phyloP scores from a whole-genome alignment of 2,888 invertebrate species.

The Harpalus rubripes region DNA sequence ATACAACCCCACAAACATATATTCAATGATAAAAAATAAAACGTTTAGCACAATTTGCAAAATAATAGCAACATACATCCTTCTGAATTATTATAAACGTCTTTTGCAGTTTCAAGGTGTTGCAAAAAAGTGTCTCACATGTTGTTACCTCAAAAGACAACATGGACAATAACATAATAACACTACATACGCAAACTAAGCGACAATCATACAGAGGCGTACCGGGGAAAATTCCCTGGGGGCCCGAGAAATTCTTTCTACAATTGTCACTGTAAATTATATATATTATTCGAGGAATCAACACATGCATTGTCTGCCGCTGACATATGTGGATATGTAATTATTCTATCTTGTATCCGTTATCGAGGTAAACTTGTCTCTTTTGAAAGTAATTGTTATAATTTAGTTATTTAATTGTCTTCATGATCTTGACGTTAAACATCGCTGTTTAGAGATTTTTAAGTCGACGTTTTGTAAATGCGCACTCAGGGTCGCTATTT shows the following conservation, averaged over 20 bases:
- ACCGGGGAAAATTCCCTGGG: background rate
- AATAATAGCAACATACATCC: constrained; percentile 6
- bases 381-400: constrained; percentile 28
- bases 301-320: constrained; percentile 32
- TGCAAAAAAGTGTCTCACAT: constrained; percentile 32
- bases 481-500: constrained; percentile 32
- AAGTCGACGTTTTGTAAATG: constrained; percentile 37
- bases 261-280: constrained; percentile 38
- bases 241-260: constrained; percentile 6
- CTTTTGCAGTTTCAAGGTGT: constrained; percentile 28
- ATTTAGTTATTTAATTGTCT: constrained; percentile 43
- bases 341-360: constrained; percentile 22
- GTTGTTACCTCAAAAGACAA: constrained; percentile 16
- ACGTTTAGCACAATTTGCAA: constrained; percentile 4
- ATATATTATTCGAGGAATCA: constrained; percentile 21
- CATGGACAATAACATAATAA: constrained; percentile 32
- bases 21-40: background rate
- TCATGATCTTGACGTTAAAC: constrained; percentile 48
- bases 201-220: constrained; percentile 22
- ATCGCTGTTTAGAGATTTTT: constrained; percentile 35
- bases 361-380: constrained; percentile 34
- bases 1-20: background rate
- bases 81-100: constrained; percentile 15
- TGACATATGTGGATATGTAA: constrained; percentile 42
- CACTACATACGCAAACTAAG: constrained; percentile 17